Base-by-base conservation (phyloP, 2,113 vertebrate species). In the Rafetus swinhoei region DNA sequence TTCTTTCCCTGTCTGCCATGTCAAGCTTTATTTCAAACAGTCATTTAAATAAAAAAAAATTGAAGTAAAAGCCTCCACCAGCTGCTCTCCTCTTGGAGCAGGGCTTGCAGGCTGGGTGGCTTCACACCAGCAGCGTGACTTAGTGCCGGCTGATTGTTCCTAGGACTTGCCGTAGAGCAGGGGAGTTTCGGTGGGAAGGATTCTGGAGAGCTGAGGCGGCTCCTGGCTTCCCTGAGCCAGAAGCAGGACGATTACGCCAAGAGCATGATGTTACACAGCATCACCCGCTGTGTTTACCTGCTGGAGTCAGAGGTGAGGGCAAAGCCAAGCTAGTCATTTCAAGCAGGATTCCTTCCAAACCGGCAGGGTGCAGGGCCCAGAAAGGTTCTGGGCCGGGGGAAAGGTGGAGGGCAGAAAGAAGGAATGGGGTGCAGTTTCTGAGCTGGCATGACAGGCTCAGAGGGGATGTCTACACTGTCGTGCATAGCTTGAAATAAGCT, bases 231-330 rank as follows among this genome's bases (percentile, higher is more conserved):
- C 18, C 45, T 98, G 95, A 91, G 83, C 24, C 79, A 29, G 85
- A 94, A 87, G 65, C 93, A 97, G 22, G 97, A 98, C 12, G 93
- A 79, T 13, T 95, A 88, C 56, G 4, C 85, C 88, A 96, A 74
- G 86, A 93, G 93, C 88, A 95, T 95, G 93, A 57, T 94, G 15
- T 93, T 98, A 45, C 95, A 96, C 86, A 97, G 90, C 6, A 97
- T 98, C 92, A 92, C 96, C 0, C 95, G 96, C 52, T 97, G 96
- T 25, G 90, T 98, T 86, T 96, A 96, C 92, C 50, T 97, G 92
- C 93, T 96, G 93, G 97, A 97, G 88, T 79, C 93, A 0, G 97
- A 97, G 97, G 97, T 98, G 94, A 93, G 79, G 4, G 12, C 72
- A 29, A 22, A 21, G 4, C 95, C 89, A 81, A 39, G 15, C 21